Evolutionary conservation across 23 tunicate genomes (phyloP).

Genomic region (Aplidium turbinatum): DNA sequence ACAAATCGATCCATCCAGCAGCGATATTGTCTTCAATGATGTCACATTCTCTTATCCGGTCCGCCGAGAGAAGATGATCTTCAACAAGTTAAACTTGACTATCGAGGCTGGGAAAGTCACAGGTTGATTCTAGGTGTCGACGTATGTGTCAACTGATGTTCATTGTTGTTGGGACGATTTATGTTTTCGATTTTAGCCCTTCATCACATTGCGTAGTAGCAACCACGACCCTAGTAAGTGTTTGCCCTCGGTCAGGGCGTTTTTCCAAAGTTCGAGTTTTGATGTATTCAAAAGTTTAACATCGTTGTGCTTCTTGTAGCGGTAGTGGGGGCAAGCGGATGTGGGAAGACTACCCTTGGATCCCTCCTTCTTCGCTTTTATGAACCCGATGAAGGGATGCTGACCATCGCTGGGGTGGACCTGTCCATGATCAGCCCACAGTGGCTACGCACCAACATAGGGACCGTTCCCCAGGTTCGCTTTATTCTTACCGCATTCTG

Average conservation of each 20-base stretch:
- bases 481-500: no score
- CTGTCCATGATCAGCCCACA: constrained; percentile 36
- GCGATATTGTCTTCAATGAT: constrained; percentile 41
- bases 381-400: constrained; percentile 53
- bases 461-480: constrained; percentile 61
- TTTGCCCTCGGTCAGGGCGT: not conserved
- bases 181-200: no score
- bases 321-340: constrained; percentile 72
- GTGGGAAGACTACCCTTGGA: constrained; percentile 67
- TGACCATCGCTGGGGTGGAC: constrained; percentile 43
- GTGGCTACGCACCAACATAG: constrained; percentile 64
- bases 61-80: constrained; percentile 36
- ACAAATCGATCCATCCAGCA: not conserved
- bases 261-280: not conserved
- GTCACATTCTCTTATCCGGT: constrained; percentile 53
- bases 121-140: no score
- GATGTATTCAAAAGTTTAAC: not conserved
- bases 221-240: no score
- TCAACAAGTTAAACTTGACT: constrained; percentile 39
- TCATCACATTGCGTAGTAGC: no score
- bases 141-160: not conserved
- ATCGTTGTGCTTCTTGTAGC: constrained; percentile 19
- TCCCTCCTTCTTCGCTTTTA: constrained; percentile 61
- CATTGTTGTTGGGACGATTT: not conserved
- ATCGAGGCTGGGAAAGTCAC: constrained; percentile 53